These are phyloP conservation scores for Drosophila orena DNA, from an alignment of 1,140 invertebrate genomes.

Conservation along the genomic window DNA sequence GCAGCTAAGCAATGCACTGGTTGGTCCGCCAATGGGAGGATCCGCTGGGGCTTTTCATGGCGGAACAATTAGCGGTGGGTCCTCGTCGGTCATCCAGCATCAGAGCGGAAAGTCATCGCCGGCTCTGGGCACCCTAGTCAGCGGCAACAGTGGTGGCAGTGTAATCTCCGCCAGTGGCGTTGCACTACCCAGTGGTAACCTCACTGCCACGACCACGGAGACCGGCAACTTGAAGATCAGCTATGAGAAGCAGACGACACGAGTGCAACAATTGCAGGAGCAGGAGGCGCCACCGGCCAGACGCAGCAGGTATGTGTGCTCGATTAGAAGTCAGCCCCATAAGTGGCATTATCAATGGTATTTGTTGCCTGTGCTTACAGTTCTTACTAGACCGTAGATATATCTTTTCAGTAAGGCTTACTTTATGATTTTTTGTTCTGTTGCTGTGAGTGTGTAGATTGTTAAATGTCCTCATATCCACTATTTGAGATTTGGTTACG, in stretches of 20 bases:
- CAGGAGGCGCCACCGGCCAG: slow-evolving; percentile 84
- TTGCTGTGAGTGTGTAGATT: slow-evolving; percentile 24
- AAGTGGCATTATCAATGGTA: background rate
- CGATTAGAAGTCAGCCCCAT: background rate
- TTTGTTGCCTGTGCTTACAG: slow-evolving; percentile 22
- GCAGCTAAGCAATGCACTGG: slow-evolving; percentile 15
- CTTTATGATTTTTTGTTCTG: slow-evolving; percentile 12
- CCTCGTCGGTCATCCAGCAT: slow-evolving; percentile 63
- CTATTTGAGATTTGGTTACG: background rate
- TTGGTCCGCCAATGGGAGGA: slow-evolving; percentile 8
- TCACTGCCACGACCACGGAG: slow-evolving; percentile 81
- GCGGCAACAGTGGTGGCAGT: slow-evolving; percentile 56
- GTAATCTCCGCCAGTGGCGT: slow-evolving; percentile 37
- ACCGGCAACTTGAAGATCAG: slow-evolving; percentile 85
- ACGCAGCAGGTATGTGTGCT: slow-evolving; percentile 79
- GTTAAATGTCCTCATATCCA: background rate
- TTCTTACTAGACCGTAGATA: background rate
- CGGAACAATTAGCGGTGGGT: slow-evolving; percentile 18
- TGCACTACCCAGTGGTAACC: slow-evolving; percentile 29
- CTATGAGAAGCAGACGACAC: slow-evolving; percentile 85
- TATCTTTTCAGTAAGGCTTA: background rate
- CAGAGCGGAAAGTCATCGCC: slow-evolving; percentile 81
- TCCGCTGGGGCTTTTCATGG: slow-evolving; percentile 15
- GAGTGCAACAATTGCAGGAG: slow-evolving; percentile 78
- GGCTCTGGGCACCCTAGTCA: slow-evolving; percentile 58